Evolutionary conservation across 2,888 invertebrate species (phyloP).

Genomic region (Diachrysia chrysitis): DNA sequence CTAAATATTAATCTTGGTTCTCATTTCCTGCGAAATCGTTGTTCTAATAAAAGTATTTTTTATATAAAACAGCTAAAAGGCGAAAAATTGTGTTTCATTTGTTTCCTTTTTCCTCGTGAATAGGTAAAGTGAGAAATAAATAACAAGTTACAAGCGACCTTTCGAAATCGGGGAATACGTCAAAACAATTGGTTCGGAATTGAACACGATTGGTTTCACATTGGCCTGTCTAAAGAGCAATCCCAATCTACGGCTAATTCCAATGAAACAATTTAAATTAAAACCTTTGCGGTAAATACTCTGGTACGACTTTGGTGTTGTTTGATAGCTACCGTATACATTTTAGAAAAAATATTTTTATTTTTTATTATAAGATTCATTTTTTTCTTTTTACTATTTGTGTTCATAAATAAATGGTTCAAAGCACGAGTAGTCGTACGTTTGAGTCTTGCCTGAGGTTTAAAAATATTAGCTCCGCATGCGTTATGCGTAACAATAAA

Average conservation of each 20-base stretch:
- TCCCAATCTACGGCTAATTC: conserved; percentile 28
- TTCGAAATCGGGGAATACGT: conserved; percentile 17
- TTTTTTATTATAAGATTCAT: background rate
- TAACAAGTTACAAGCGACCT: conserved; percentile 17
- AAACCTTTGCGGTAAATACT: conserved; percentile 7
- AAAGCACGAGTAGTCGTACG: no score
- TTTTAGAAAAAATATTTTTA: background rate
- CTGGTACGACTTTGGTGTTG: background rate
- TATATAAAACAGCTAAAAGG: conserved; percentile 17
- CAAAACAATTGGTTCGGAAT: conserved; percentile 35
- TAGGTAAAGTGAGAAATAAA: conserved; percentile 25
- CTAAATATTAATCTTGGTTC: conserved; percentile 22
- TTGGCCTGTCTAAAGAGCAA: conserved; percentile 34
- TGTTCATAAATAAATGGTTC: no score
- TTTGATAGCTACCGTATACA: no score
- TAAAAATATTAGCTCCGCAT: no score
- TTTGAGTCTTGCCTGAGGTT: no score
- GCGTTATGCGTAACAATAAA: no score
- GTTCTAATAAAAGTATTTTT: conserved; percentile 27
- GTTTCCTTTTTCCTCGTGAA: background rate
- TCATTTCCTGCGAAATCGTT: conserved; percentile 9
- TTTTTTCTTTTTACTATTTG: no score
- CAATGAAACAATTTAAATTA: conserved; percentile 27
- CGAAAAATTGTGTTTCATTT: conserved; percentile 27
- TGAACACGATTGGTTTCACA: conserved; percentile 26